phyloP scores from a whole-genome alignment of 1,140 invertebrate species.

The Pseudomyrmex dendroicus region DNA sequence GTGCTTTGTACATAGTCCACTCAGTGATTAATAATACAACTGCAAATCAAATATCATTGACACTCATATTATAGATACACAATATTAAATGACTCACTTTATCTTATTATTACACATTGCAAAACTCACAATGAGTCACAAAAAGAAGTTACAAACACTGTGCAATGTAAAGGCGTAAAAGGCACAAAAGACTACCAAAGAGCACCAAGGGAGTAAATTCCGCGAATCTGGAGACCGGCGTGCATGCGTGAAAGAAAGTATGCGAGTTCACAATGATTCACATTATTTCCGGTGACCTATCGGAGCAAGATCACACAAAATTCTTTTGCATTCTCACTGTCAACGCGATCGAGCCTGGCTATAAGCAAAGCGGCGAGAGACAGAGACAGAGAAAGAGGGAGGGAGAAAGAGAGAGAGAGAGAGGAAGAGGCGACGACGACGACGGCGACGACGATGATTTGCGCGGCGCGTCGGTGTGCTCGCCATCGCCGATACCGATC shows the following conservation, averaged over 20 bases:
- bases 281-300: slow-evolving; percentile 83
- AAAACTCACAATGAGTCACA: neutral
- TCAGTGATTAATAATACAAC: slow-evolving; percentile 24
- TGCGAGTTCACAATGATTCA: slow-evolving; percentile 73
- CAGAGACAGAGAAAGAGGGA: neutral
- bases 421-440: too few species aligned
- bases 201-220: neutral
- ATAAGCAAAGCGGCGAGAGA: slow-evolving; percentile 65
- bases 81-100: slow-evolving; percentile 32
- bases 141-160: neutral
- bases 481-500: slow-evolving; percentile 1
- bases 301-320: slow-evolving; percentile 61
- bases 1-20: neutral
- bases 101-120: slow-evolving; percentile 19
- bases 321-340: slow-evolving; percentile 75
- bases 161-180: neutral
- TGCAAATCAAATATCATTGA: slow-evolving; percentile 17
- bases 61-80: slow-evolving; percentile 13
- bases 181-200: slow-evolving; percentile 10
- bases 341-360: slow-evolving; percentile 67
- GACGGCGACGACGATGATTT: neutral
- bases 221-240: slow-evolving; percentile 63
- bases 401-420: too few species aligned
- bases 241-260: slow-evolving; percentile 37
- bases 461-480: neutral